Conservation (phyloP, 2,797 vertebrate species). For the Gadopsis bispinosus region DNA sequence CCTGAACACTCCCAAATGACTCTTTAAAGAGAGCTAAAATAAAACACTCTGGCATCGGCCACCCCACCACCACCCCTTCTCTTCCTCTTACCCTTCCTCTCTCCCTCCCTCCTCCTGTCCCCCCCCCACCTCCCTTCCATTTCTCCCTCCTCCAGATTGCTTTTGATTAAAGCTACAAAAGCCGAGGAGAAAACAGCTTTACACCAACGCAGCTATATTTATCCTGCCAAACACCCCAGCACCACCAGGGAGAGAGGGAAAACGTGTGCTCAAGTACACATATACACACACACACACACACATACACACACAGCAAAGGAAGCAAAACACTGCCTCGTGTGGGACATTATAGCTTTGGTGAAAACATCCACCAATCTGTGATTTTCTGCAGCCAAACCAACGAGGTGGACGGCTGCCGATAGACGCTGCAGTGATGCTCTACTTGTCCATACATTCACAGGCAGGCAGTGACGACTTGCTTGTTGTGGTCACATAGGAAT, state of each 20-base stretch:
- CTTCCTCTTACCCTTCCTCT: constrained; percentile 35
- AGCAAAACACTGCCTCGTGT: constrained; percentile 73
- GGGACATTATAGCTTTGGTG: constrained; percentile 75
- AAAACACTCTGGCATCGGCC: constrained; percentile 81
- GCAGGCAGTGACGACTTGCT: not conserved
- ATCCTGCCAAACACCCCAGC: constrained; percentile 83
- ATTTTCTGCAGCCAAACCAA: constrained; percentile 65
- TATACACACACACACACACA: constrained; percentile 31
- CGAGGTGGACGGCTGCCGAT: constrained; percentile 56
- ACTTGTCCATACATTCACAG: constrained; percentile 28
- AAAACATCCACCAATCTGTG: constrained; percentile 78
- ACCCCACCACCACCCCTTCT: constrained; percentile 11
- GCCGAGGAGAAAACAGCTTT: constrained; percentile 81
- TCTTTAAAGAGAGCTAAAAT: constrained; percentile 83
- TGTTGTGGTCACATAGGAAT: not conserved
- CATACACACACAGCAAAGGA: constrained; percentile 48
- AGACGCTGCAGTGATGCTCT: constrained; percentile 9
- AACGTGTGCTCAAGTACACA: constrained; percentile 56
- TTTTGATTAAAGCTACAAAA: constrained; percentile 89
- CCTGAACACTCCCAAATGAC: constrained; percentile 80
- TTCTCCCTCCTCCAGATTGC: constrained; percentile 85
- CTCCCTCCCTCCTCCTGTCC: constrained; percentile 13
- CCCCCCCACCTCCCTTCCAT: constrained; percentile 64
- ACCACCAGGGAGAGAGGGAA: constrained; percentile 78
- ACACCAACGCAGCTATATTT: constrained; percentile 87